Conservation (phyloP, 2,797 vertebrate genomes). For the Anabacerthia variegaticeps region DNA sequence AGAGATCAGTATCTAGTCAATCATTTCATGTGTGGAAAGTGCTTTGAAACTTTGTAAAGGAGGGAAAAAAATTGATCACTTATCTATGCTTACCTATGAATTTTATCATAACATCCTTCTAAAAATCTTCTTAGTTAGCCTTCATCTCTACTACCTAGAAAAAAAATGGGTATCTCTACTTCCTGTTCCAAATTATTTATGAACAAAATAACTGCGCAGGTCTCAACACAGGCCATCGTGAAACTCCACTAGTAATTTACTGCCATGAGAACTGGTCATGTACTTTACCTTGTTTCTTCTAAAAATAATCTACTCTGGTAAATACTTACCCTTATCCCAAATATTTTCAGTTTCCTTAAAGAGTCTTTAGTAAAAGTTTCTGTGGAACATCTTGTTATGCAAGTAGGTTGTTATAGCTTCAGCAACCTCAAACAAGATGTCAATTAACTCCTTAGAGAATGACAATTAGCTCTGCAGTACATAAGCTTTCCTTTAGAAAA, state of each 20-base stretch:
- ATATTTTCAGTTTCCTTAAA: not conserved
- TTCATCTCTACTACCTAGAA: not conserved
- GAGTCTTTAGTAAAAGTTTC: not conserved
- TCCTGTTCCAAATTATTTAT: not conserved
- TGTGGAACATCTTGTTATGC: not conserved
- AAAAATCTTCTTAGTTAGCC: not conserved
- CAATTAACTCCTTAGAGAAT: not conserved
- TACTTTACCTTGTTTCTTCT: not conserved
- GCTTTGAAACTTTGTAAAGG: not conserved
- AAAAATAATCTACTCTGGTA: not conserved
- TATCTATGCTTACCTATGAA: not conserved
- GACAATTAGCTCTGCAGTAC: not conserved
- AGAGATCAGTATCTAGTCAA: not conserved
- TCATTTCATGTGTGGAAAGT: not conserved
- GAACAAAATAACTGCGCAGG: not conserved
- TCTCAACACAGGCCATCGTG: not conserved
- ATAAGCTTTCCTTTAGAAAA: not conserved
- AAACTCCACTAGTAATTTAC: not conserved
- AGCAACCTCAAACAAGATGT: not conserved
- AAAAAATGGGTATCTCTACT: not conserved
- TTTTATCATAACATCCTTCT: not conserved
- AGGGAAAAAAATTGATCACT: not conserved
- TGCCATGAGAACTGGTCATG: not conserved
- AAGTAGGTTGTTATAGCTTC: not conserved
- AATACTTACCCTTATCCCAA: not conserved